phyloP scores from a whole-genome alignment of 2,797 vertebrate genomes.

The Pantherophis vulpinus region DNA sequence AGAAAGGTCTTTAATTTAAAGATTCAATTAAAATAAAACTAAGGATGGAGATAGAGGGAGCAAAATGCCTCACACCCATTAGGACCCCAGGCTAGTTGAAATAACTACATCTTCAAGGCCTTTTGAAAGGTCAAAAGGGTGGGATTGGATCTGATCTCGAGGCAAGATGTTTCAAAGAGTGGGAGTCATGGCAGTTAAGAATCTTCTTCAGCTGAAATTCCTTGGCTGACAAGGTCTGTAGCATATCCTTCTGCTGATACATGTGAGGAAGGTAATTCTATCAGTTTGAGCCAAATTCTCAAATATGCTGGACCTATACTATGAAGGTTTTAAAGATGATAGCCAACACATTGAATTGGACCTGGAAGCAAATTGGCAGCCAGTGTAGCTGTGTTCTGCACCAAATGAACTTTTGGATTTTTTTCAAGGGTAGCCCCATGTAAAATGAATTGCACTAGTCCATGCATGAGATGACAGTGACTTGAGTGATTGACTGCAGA shows the following conservation, averaged over 20 bases:
- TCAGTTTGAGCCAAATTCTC: not conserved
- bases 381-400: not conserved
- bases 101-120: not conserved
- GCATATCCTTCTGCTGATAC: not conserved
- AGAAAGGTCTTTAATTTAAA: not conserved
- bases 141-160: not conserved
- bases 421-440: not conserved
- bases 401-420: not conserved
- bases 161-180: not conserved
- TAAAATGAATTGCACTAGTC: not conserved
- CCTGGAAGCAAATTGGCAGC: not conserved
- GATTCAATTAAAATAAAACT: not conserved
- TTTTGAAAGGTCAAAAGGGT: not conserved
- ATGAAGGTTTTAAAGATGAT: not conserved
- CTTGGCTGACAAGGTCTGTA: not conserved
- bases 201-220: not conserved
- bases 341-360: not conserved
- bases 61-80: not conserved
- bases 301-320: not conserved
- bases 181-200: too few species aligned
- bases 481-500: not conserved
- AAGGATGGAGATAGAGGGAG: not conserved
- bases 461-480: not conserved
- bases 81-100: not conserved
- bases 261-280: not conserved